These are phyloP conservation scores for Luperina testacea DNA, from an alignment of 2,888 invertebrate genomes.

Conservation along the genomic window DNA sequence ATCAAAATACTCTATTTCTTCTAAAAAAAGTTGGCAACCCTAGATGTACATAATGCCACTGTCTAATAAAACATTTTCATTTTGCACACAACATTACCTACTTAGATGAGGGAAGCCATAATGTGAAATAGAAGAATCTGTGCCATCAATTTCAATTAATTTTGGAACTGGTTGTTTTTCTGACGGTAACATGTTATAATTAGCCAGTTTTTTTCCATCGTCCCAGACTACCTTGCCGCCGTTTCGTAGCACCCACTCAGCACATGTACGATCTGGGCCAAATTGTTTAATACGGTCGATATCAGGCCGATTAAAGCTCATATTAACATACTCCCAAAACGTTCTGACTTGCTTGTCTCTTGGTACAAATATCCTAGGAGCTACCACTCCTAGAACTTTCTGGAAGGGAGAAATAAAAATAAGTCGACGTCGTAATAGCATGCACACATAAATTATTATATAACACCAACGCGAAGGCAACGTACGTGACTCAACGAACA, in stretches of 20 bases:
- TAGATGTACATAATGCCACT: background rate
- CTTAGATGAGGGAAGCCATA: slow-evolving; percentile 96
- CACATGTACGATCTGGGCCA: slow-evolving; percentile 97
- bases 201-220: slow-evolving; percentile 87
- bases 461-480: background rate
- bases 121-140: slow-evolving; percentile 94
- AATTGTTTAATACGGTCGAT: slow-evolving; percentile 91
- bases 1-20: too few species aligned
- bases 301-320: slow-evolving; percentile 93
- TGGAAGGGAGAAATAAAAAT: slow-evolving; percentile 41
- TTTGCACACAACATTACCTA: slow-evolving; percentile 73
- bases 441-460: background rate
- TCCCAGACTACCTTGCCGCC: slow-evolving; percentile 95
- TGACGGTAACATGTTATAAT: slow-evolving; percentile 94
- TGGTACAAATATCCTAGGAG: slow-evolving; percentile 61
- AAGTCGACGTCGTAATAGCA: background rate
- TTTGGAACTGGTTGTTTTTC: slow-evolving; percentile 87
- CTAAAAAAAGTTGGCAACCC: too few species aligned
- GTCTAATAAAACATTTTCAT: background rate
- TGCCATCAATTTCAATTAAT: slow-evolving; percentile 93
- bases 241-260: slow-evolving; percentile 98
- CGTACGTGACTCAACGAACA: slow-evolving; percentile 35
- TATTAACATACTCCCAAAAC: slow-evolving; percentile 90
- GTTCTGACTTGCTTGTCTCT: slow-evolving; percentile 73
- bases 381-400: slow-evolving; percentile 43